A percentile compares a stretch with the other conserved stretches of the same genome.
phyloP scores from a whole-genome alignment of 2,888 invertebrate species.

The Allygus modestus region DNA sequence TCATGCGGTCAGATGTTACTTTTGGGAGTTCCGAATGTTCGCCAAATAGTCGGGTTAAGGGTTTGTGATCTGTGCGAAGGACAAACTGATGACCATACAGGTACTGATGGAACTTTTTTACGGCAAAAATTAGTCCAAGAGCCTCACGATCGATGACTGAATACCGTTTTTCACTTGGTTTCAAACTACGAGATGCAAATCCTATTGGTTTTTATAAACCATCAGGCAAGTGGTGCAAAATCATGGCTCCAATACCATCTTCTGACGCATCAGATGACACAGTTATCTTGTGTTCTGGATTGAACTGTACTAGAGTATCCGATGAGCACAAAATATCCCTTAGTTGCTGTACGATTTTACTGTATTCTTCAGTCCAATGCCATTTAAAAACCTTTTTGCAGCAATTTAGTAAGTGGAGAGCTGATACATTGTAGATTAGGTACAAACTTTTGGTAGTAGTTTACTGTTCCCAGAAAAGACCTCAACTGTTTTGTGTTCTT shows the following conservation, averaged over 20 bases:
- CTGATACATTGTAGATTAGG: slow-evolving; percentile 12
- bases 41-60: background rate
- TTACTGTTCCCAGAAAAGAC: background rate
- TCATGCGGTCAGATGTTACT: background rate
- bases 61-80: slow-evolving; percentile 17
- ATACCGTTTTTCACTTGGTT: slow-evolving; percentile 8
- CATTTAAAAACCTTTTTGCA: slow-evolving; percentile 18
- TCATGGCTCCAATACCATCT: background rate
- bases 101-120: slow-evolving; percentile 28
- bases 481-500: background rate
- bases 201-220: background rate
- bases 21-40: slow-evolving; percentile 1
- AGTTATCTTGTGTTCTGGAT: background rate
- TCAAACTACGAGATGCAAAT: background rate
- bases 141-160: slow-evolving; percentile 49
- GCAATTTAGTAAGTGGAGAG: background rate
- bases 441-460: slow-evolving; percentile 42
- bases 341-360: slow-evolving; percentile 17
- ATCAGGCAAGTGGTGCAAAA: background rate
- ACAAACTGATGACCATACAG: slow-evolving; percentile 2
- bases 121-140: slow-evolving; percentile 3
- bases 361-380: slow-evolving; percentile 15
- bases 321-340: background rate
- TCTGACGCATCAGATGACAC: background rate
- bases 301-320: slow-evolving; percentile 17